Evolutionary conservation across 2,888 invertebrate species (phyloP), one percentile per base, ranked within the genome.

Genomic region (Gastracanthus pulcherrimus): DNA sequence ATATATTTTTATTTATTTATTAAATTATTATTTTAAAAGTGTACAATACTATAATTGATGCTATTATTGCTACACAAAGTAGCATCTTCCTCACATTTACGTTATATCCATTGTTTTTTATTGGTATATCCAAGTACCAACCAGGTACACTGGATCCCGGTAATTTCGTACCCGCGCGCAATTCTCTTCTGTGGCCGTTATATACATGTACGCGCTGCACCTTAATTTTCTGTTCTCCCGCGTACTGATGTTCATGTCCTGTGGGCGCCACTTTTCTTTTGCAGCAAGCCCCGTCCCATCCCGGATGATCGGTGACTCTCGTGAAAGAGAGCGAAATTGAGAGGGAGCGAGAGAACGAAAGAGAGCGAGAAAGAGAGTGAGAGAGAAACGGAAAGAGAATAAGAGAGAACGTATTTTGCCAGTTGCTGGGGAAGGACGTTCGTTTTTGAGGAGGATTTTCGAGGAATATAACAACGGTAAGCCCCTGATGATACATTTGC

Each of bases 211-310:
- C 19, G 48, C n/a, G 19, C 48, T 48, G 48, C 48, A 48, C 48
- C 48, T 48, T 48, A 48, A 48, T 48, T 48, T 48, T 48, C 48
- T 48, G 7, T 48, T 4, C n/a, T 19, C 48, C 19, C 48, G n/a
- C 19, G 7, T 48, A 62, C 60, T 62, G 60, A 62, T 34, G 60
- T 29, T 62, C 60, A 2, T 62, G 60, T 31, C 31, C 31, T 64
- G 64, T 31, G 64, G 64, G 60, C 64, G n/a, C 36, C 36, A 64
- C 23, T 64, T 64, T 64, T 64, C 64, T 64, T 64, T 64, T 64
- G 64, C 64, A 64, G 23, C 34, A 19, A 64, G 5, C 2, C 16
- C 16, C 2, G n/a, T 0, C n/a, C 11, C 48, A 16, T 3, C 13
- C 48, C 19, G 6, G 51, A 55, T 55, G 51, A 19, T 13, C 55